phyloP scores from a whole-genome alignment of 2,113 vertebrate species.

The Callionymus lyra region DNA sequence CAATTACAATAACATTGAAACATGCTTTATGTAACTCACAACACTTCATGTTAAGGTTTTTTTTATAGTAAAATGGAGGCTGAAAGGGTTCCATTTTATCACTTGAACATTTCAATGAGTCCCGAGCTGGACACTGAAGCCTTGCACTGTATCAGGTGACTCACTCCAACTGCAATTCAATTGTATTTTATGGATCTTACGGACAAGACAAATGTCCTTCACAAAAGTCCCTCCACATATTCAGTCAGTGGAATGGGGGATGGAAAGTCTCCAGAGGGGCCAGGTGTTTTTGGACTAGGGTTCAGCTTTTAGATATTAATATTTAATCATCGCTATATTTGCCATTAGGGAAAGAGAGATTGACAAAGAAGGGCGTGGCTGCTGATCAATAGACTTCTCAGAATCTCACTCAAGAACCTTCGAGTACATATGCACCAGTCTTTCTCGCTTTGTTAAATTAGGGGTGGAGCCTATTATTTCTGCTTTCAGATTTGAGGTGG shows the following conservation, averaged over 20 bases:
- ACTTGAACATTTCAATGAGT: too few relatives aligned
- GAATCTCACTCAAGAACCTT: constrained; percentile 33
- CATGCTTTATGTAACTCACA: too few relatives aligned
- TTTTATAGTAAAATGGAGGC: too few relatives aligned
- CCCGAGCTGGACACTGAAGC: too few relatives aligned
- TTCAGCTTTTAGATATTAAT: constrained; percentile 51
- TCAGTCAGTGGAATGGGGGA: neutral
- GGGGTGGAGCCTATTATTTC: too few relatives aligned
- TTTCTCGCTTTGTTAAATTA: neutral
- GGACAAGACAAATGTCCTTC: neutral
- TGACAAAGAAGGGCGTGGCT: constrained; percentile 24
- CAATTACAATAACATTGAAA: too few relatives aligned
- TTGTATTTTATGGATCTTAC: too few relatives aligned
- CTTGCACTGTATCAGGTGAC: too few relatives aligned
- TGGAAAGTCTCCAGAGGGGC: constrained; percentile 5
- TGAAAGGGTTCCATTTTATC: too few relatives aligned
- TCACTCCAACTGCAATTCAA: too few relatives aligned
- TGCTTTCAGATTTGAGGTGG: too few relatives aligned
- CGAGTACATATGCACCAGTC: constrained; percentile 12
- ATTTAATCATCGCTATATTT: constrained; percentile 51
- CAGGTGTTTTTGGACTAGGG: constrained; percentile 30
- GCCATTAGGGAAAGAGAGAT: constrained; percentile 28
- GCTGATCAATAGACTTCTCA: constrained; percentile 57
- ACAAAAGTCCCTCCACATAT: constrained; percentile 4
- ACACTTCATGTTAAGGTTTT: too few relatives aligned